phyloP scores from a whole-genome alignment of 2,797 vertebrate species.

The Thamnophis elegans region DNA sequence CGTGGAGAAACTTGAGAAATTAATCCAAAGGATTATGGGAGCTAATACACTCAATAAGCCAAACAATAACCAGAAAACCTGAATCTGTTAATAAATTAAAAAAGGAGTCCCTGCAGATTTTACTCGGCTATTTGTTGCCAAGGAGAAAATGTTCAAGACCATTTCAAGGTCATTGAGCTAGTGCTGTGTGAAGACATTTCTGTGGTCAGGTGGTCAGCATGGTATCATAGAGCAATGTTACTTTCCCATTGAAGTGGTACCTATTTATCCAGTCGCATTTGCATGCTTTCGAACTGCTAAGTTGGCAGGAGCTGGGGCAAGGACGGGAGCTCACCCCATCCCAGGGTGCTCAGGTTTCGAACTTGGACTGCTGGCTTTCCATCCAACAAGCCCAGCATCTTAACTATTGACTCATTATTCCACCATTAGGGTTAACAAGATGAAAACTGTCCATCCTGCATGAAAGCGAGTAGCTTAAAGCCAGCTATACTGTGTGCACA shows the following conservation, averaged over 20 bases:
- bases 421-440: background rate
- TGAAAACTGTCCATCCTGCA: background rate
- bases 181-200: background rate
- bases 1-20: background rate
- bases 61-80: background rate
- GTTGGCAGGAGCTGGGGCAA: background rate
- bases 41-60: background rate
- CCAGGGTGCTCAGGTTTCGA: background rate
- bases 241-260: background rate
- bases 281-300: background rate
- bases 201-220: background rate
- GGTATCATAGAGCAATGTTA: background rate
- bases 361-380: background rate
- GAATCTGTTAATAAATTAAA: background rate
- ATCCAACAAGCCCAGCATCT: background rate
- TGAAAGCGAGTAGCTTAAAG: background rate
- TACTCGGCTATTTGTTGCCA: background rate
- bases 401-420: background rate
- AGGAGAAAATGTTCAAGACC: background rate
- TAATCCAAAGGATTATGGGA: background rate
- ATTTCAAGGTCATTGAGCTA: background rate
- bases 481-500: background rate
- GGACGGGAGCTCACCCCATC: background rate
- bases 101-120: background rate
- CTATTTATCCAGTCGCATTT: background rate